phyloP scores from a whole-genome alignment of 2,113 vertebrate species.

The Cygnus atratus region DNA sequence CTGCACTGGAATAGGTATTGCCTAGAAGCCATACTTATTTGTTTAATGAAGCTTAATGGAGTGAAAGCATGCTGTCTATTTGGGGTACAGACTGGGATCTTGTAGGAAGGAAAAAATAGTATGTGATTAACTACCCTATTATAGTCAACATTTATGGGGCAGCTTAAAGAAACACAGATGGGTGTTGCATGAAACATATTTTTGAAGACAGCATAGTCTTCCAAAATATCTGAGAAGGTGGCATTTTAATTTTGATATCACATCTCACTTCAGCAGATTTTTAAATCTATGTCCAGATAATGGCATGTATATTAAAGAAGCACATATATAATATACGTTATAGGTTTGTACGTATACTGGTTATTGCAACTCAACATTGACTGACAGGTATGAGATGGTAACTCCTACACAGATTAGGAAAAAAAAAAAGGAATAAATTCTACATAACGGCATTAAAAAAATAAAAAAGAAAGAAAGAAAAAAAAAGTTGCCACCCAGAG shows the following conservation, averaged over 20 bases:
- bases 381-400: background rate
- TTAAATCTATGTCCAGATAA: background rate
- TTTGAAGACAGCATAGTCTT: background rate
- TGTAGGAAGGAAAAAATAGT: background rate
- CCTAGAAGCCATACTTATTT: background rate
- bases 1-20: background rate
- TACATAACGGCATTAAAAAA: background rate
- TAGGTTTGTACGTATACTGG: background rate
- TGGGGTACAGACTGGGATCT: background rate
- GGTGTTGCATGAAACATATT: background rate
- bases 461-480: background rate
- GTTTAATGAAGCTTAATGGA: background rate
- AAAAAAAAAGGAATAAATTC: background rate
- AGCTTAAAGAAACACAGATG: background rate
- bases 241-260: background rate
- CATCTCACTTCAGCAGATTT: background rate
- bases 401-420: background rate
- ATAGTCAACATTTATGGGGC: background rate
- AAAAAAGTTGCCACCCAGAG: background rate
- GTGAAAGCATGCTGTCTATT: background rate
- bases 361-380: background rate
- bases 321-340: background rate
- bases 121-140: background rate
- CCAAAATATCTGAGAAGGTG: background rate
- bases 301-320: background rate